Percentiles rank a stretch among this genome's conserved stretches.
Evolutionary conservation across 1,140 invertebrate genomes (phyloP).

Genomic region (Camponotus vicinus): DNA sequence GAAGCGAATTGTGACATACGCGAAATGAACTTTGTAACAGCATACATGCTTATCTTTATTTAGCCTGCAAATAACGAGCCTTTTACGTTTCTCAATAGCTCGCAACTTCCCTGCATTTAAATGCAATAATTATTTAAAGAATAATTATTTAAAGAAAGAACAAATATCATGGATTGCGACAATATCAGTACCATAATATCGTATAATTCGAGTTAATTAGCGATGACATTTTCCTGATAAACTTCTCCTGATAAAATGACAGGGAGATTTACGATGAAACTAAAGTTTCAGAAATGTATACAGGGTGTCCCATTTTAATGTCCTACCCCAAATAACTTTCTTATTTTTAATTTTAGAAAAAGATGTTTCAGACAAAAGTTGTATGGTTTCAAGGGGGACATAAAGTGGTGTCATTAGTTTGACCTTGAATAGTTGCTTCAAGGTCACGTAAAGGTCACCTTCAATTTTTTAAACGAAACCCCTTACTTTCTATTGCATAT

Average conservation of each 20-base stretch:
- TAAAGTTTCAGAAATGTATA: not conserved
- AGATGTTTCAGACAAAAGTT: no score
- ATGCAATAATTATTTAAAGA: not conserved
- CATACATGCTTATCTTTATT: not conserved
- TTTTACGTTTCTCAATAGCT: not conserved
- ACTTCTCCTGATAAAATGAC: not conserved
- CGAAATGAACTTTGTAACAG: not conserved
- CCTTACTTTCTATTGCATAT: no score
- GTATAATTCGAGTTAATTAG: not conserved
- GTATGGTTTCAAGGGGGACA: no score
- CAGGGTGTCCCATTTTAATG: no score
- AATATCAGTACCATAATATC: not conserved
- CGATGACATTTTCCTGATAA: not conserved
- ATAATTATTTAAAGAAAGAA: slow-evolving; percentile 1
- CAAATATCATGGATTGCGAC: not conserved
- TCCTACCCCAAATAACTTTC: no score
- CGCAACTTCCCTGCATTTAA: not conserved
- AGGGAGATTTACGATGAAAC: not conserved
- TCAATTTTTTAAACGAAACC: no score
- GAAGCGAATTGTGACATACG: slow-evolving; percentile 14
- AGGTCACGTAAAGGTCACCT: no score
- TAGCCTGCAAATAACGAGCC: not conserved
- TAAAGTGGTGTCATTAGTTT: no score
- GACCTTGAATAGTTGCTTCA: no score
- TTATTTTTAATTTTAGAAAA: no score